Evolutionary conservation across 2,888 invertebrate species (phyloP).

Genomic region (Coleophora deauratella): DNA sequence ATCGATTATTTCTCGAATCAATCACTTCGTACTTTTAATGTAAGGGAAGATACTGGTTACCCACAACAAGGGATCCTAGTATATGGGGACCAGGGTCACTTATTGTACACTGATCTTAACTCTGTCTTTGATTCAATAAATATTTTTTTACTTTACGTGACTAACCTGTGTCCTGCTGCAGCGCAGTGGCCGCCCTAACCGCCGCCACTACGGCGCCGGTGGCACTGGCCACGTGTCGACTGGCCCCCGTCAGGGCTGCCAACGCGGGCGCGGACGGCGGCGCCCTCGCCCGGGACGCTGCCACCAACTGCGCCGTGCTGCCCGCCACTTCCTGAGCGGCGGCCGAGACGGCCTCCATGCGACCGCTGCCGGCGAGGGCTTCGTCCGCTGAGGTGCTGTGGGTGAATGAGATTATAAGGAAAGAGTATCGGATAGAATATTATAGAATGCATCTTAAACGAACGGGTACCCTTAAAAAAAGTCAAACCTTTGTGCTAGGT

Average conservation of each 20-base stretch:
- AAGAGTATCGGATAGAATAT: no score
- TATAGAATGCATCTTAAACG: no score
- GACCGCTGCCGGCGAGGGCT: conserved; percentile 80
- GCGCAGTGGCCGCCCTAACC: conserved; percentile 90
- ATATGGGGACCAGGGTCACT: no score
- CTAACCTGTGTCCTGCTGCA: conserved; percentile 86
- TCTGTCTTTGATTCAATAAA: no score
- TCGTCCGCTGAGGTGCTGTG: conserved; percentile 92
- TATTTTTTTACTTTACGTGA: no score
- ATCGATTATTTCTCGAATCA: no score
- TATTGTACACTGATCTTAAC: no score
- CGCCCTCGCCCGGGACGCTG: conserved; percentile 97
- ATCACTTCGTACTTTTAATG: no score
- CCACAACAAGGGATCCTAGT: no score
- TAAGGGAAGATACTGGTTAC: no score
- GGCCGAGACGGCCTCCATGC: conserved; percentile 94
- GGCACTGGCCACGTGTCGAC: conserved; percentile 90
- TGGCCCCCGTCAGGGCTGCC: conserved; percentile 87
- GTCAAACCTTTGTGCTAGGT: no score
- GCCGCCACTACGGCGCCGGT: conserved; percentile 96
- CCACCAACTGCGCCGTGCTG: conserved; percentile 97
- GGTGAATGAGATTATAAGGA: conserved; percentile 2
- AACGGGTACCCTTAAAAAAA: no score
- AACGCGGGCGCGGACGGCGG: conserved; percentile 87
- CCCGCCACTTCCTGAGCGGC: conserved; percentile 96